Evolutionary conservation across 2,888 invertebrate species (phyloP), one percentile per base, ranked within the genome.

Genomic region (Hydropsyche betteni): DNA sequence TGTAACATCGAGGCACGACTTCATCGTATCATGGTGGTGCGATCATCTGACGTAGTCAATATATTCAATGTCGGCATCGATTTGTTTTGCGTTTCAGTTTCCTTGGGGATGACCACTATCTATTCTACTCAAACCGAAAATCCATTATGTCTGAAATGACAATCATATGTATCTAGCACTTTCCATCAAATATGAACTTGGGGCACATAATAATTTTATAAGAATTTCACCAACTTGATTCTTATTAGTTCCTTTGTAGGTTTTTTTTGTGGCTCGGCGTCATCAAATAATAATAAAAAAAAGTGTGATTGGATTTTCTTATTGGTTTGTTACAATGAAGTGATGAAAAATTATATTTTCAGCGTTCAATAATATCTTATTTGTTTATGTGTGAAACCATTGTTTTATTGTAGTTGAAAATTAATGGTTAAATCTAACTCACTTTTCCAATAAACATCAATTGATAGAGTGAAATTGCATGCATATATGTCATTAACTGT

Each of bases 31-130:
- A 64, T 64, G 64, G 34, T 64, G 58, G 14, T 24, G 16, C 14
- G 8, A 33, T 36, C 12, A 10, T 64, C 64, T 36, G 36, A 61
- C 64, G 4, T 16, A 55, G 64, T 36, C 64, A n/a, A 64, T 64
- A 64, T 64, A 24, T 6, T 64, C 64, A 64, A 64, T 64, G 64
- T 58, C 58, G 61, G 10, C 10, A 8, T 38, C 36, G 38, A 6
- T 58, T 12, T 72, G 72, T 76, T 77, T 72, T 64, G 44, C 33
- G 7, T 69, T 64, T 74, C 73, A 68, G 79, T 79, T 75, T 68
- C 79, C 79, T 64, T 74, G 79, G 77, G 58, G 76, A 79, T 77
- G 79, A 72, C 71, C 79, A 72, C 36, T 72, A 36, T 55, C 55
- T 69, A 69, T 34, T 4, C 55, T 69, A 53, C 38, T 4, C 69